Percentiles rank a stretch among this genome's conserved stretches.
Conservation (phyloP, 2,797 vertebrate genomes). For the Podarcis lilfordi region DNA sequence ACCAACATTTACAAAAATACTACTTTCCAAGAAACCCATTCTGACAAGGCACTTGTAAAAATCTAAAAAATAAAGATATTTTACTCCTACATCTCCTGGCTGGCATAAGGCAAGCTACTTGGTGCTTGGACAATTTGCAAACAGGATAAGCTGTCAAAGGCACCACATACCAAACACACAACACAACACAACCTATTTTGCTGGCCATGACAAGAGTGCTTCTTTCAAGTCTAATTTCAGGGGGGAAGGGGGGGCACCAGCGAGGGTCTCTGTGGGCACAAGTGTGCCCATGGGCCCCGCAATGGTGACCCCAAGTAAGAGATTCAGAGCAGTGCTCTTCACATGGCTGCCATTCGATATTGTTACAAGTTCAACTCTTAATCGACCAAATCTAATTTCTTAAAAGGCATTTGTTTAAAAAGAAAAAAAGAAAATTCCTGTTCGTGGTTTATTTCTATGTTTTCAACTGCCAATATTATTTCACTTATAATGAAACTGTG, state of each 20-base stretch:
- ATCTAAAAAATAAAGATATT: conserved; percentile 2
- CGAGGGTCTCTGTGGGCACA: too few relatives aligned
- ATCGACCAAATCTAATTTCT: conserved; percentile 71
- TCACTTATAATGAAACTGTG: conserved; percentile 74
- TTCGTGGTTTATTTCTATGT: conserved; percentile 82
- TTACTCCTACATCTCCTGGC: neutral
- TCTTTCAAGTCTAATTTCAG: too few relatives aligned
- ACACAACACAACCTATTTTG: too few relatives aligned
- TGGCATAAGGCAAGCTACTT: neutral
- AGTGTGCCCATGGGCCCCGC: neutral
- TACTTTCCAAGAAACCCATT: conserved; percentile 6
- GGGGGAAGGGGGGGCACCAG: too few relatives aligned
- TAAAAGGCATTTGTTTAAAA: conserved; percentile 76
- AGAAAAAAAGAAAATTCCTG: conserved; percentile 81
- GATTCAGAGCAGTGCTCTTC: neutral
- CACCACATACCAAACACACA: too few relatives aligned
- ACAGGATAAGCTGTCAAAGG: too few relatives aligned
- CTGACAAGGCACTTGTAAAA: neutral
- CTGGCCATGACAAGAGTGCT: too few relatives aligned
- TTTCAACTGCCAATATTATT: conserved; percentile 79
- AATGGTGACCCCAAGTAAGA: neutral
- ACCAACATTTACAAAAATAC: neutral
- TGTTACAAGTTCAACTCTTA: conserved; percentile 21
- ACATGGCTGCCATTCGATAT: conserved; percentile 1
- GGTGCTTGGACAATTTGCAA: too few relatives aligned